Evolutionary conservation across 2,888 invertebrate genomes (phyloP), one percentile per base, ranked within the genome.

Genomic region (Nemurella pictetii): DNA sequence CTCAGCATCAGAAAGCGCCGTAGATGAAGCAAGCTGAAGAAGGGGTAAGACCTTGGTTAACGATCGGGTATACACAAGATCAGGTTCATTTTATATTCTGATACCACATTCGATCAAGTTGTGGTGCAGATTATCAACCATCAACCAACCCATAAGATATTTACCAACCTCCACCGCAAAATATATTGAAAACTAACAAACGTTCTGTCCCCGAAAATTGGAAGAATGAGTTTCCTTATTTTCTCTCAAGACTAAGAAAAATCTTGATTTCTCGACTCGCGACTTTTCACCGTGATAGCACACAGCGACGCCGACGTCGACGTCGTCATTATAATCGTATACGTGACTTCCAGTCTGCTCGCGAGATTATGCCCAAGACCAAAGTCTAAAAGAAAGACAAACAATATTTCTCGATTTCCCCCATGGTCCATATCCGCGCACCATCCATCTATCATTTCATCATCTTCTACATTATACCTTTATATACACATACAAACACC

Each of bases 401-500:
- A 55, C 55, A 55, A 55, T 55, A 78, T 78, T 78, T 78, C 78
- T 78, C 28, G 28, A 78, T 78, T 30, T 78, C 78, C 78, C 78
- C 20, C 20, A 78, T 78, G 78, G 78, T 78, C 30, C 78, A 78
- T 78, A 78, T 78, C 20, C 78, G 55, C 20, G 55, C 78, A 29
- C 28, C 78, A 78, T 78, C 78, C n/a, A 78, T 78, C 78, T 78
- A 30, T 78, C 78, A 78, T 78, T 78, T 78, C 78, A 78, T 30
- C 78, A 29, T 78, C 78, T 78, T 78, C 78, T 29, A 30, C n/a
- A n/a, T n/a, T 78, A 78, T 78, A 55, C 55, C 55, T 55, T 55
- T 55, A 55, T 3, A 12, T 55, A 55, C 20, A 55, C 20, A 55
- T 55, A 55, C 20, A 55, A n/a, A n/a, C 20, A 55, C 20, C 9